These are phyloP conservation scores for Poeciliopsis retropinna DNA, from an alignment of 2,113 vertebrate species.

Conservation along the genomic window DNA sequence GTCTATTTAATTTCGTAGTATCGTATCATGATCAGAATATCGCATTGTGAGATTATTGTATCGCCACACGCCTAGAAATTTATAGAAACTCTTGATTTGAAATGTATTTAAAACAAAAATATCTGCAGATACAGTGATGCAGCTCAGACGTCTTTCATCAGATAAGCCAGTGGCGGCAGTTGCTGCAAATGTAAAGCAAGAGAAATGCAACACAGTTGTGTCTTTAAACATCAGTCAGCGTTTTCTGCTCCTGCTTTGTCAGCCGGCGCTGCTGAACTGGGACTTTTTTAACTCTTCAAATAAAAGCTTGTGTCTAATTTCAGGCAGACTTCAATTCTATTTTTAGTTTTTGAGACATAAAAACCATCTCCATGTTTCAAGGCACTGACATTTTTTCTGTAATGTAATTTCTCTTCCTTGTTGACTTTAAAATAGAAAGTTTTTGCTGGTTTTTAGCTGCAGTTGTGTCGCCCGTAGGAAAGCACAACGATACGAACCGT, in stretches of 20 bases:
- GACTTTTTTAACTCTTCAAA: slow-evolving; percentile 9
- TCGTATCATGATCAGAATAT: too few relatives aligned
- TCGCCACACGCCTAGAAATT: too few relatives aligned
- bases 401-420: not conserved
- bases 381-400: not conserved
- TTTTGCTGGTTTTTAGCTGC: not conserved
- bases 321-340: not conserved
- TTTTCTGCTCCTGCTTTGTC: slow-evolving; percentile 19
- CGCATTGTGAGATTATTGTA: too few relatives aligned
- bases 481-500: slow-evolving; percentile 93
- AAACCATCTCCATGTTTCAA: not conserved
- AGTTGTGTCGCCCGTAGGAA: slow-evolving; percentile 56
- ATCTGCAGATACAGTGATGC: not conserved
- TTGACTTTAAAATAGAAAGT: not conserved
- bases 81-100: too few relatives aligned
- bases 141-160: not conserved
- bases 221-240: slow-evolving; percentile 8
- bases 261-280: not conserved
- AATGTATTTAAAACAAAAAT: not conserved
- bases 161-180: not conserved
- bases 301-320: slow-evolving; percentile 14
- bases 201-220: not conserved
- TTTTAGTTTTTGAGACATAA: not conserved
- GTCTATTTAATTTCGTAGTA: too few relatives aligned
- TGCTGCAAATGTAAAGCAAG: not conserved